phyloP scores from a whole-genome alignment of 2,888 invertebrate genomes.

The Nebria salina region DNA sequence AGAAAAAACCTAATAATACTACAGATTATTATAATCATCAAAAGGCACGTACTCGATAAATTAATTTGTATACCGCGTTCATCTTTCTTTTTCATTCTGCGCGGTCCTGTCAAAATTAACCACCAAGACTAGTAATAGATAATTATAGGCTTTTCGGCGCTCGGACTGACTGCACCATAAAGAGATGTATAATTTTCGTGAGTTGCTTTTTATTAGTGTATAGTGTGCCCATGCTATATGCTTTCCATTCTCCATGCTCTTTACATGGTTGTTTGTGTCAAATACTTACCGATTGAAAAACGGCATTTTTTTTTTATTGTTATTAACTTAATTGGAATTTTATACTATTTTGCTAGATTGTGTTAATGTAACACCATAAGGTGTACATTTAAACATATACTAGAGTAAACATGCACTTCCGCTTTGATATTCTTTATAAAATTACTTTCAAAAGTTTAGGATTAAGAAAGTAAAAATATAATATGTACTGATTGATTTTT shows the following conservation, averaged over 20 bases:
- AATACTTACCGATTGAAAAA: background rate
- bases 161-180: background rate
- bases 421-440: no score
- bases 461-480: no score
- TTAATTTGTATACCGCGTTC: constrained; percentile 29
- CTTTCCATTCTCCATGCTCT: background rate
- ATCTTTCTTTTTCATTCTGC: constrained; percentile 23
- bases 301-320: background rate
- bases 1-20: background rate
- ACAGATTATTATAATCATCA: background rate
- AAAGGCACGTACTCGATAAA: constrained; percentile 25
- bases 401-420: no score
- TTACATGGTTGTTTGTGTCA: constrained; percentile 1
- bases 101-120: constrained; percentile 43
- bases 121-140: constrained; percentile 36
- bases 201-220: background rate
- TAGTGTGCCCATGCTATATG: background rate
- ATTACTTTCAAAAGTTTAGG: no score
- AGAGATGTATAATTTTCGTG: background rate
- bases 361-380: background rate
- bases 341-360: background rate
- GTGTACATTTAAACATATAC: no score
- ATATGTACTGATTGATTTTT: no score
- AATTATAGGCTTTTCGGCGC: constrained; percentile 29
- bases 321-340: background rate